Conservation (phyloP, 2,888 invertebrate species). For the Leptura quadrifasciata region DNA sequence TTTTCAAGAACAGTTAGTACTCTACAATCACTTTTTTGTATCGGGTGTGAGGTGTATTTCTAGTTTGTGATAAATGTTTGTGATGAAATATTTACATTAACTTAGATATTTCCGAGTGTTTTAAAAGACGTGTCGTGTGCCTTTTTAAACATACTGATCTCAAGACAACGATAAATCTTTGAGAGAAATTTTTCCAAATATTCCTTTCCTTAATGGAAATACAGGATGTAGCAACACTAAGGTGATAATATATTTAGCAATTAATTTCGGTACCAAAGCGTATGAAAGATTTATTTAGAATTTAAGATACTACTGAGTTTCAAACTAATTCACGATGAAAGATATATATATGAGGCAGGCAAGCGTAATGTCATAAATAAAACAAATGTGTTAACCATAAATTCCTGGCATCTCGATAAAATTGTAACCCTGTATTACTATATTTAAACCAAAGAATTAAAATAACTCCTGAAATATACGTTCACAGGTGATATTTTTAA, state of each 20-base stretch:
- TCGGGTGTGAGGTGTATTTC: slow-evolving; percentile 5
- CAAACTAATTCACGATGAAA: slow-evolving; percentile 70
- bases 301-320: slow-evolving; percentile 65
- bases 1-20: slow-evolving; percentile 2
- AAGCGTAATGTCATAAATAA: slow-evolving; percentile 64
- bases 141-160: slow-evolving; percentile 26
- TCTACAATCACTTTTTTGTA: neutral
- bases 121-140: slow-evolving; percentile 40
- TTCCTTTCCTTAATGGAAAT: slow-evolving; percentile 52
- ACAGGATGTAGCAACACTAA: slow-evolving; percentile 58
- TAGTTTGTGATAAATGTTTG: slow-evolving; percentile 10
- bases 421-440: slow-evolving; percentile 44
- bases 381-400: slow-evolving; percentile 65
- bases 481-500: slow-evolving; percentile 29
- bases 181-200: slow-evolving; percentile 46
- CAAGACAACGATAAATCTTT: slow-evolving; percentile 45
- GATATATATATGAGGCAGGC: slow-evolving; percentile 65
- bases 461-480: slow-evolving; percentile 14
- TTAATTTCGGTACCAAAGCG: slow-evolving; percentile 66
- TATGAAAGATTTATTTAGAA: slow-evolving; percentile 67
- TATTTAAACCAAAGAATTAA: slow-evolving; percentile 34
- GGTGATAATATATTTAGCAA: slow-evolving; percentile 67
- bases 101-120: slow-evolving; percentile 10
- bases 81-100: neutral
- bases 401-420: slow-evolving; percentile 61